These are phyloP conservation scores for Acanthacorydalis orientalis DNA, from an alignment of 2,888 invertebrate genomes.

Conservation along the genomic window DNA sequence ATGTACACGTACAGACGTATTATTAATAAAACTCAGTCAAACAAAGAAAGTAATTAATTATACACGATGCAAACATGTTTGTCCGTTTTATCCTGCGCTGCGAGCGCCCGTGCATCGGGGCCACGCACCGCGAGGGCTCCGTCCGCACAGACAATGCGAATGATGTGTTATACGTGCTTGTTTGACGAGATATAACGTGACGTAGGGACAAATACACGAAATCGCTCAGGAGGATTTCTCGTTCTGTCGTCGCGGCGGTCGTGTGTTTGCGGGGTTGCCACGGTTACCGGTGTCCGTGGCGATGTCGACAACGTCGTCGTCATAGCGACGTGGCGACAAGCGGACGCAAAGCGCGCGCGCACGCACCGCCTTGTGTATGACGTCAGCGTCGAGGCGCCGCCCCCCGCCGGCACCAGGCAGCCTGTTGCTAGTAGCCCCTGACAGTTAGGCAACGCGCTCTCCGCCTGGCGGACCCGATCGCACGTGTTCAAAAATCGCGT, in stretches of 20 bases:
- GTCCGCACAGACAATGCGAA: slow-evolving; percentile 3
- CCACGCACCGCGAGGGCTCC: neutral
- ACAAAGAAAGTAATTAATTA: too few species aligned
- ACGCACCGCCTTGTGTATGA: slow-evolving; percentile 25
- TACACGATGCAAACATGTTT: too few species aligned
- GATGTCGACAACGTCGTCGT: slow-evolving; percentile 23
- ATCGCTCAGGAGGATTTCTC: slow-evolving; percentile 8
- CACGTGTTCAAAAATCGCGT: neutral
- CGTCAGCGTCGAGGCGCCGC: slow-evolving; percentile 24
- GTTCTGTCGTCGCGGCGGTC: slow-evolving; percentile 10
- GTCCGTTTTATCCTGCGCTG: slow-evolving; percentile 8
- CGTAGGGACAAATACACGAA: slow-evolving; percentile 7
- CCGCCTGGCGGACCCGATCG: slow-evolving; percentile 7
- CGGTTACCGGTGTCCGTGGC: slow-evolving; percentile 8
- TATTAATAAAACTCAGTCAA: too few species aligned
- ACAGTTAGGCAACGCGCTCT: slow-evolving; percentile 13
- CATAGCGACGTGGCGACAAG: slow-evolving; percentile 21
- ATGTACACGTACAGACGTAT: too few species aligned
- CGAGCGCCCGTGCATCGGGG: slow-evolving; percentile 1
- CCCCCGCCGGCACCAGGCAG: slow-evolving; percentile 22
- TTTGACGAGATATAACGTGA: slow-evolving; percentile 3
- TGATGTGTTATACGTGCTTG: neutral
- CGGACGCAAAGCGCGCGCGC: slow-evolving; percentile 20
- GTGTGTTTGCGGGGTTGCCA: slow-evolving; percentile 14
- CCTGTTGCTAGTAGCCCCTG: slow-evolving; percentile 29